phyloP scores from a whole-genome alignment of 2,113 vertebrate species.

The Hyperopisus bebe region DNA sequence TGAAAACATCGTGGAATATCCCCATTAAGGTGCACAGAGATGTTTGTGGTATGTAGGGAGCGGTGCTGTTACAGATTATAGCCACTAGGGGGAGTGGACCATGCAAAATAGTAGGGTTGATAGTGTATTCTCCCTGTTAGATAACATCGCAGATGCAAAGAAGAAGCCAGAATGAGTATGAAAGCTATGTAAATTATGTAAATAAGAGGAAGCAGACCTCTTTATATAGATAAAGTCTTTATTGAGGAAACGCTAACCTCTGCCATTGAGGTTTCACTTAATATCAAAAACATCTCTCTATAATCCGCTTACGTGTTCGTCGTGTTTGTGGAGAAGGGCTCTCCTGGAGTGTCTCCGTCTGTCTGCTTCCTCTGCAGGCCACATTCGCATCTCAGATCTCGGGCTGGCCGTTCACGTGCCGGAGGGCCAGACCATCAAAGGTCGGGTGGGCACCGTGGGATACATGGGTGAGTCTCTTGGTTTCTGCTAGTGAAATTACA shows the following conservation, averaged over 20 bases:
- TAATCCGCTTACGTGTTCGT: not conserved
- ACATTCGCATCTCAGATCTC: conserved; percentile 95
- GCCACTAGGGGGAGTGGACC: conserved; percentile 32
- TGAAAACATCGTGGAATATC: not conserved
- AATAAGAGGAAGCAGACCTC: not conserved
- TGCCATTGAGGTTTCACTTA: not conserved
- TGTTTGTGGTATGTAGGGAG: not conserved
- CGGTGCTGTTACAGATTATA: not conserved
- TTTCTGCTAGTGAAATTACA: not conserved
- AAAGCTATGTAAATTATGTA: not conserved
- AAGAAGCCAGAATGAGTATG: not conserved
- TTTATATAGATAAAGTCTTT: not conserved
- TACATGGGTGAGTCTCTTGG: conserved; percentile 85
- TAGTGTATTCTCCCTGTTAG: not conserved
- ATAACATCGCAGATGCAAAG: not conserved
- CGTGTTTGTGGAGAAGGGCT: not conserved
- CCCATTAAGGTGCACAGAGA: not conserved
- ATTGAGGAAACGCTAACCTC: not conserved
- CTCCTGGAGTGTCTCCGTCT: not conserved
- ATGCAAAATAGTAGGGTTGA: not conserved
- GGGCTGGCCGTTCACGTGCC: conserved; percentile 86
- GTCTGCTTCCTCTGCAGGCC: conserved; percentile 62
- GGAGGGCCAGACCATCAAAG: conserved; percentile 87
- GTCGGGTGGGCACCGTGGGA: conserved; percentile 93
- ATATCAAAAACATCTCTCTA: not conserved